These are phyloP conservation scores for Chrysolina americana DNA, from an alignment of 2,888 invertebrate species.

Conservation along the genomic window DNA sequence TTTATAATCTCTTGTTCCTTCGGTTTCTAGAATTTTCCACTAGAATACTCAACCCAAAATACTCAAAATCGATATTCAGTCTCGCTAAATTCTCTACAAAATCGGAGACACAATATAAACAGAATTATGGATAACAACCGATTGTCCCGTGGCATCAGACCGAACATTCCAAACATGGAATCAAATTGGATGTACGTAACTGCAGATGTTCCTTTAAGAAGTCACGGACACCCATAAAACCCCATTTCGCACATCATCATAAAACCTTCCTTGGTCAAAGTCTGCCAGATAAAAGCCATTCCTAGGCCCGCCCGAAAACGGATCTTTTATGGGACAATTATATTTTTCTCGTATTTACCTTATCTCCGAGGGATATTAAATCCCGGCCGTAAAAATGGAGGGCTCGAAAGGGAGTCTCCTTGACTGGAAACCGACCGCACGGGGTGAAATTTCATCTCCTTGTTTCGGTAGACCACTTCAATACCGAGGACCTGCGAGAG, in stretches of 20 bases:
- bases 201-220: not conserved
- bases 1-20: too few relatives aligned
- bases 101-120: too few relatives aligned
- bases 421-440: constrained; percentile 17
- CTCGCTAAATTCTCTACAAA: too few relatives aligned
- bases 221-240: constrained; percentile 1
- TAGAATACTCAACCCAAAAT: too few relatives aligned
- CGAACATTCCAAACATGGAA: not conserved
- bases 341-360: constrained; percentile 25
- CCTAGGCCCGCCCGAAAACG: constrained; percentile 7
- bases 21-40: too few relatives aligned
- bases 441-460: constrained; percentile 38
- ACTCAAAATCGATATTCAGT: too few relatives aligned
- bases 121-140: too few relatives aligned
- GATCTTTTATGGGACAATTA: constrained; percentile 22
- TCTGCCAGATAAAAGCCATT: constrained; percentile 11
- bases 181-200: not conserved
- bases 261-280: constrained; percentile 6
- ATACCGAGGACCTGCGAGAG: constrained; percentile 53
- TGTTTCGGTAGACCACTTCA: constrained; percentile 57
- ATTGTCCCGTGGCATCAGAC: too few relatives aligned
- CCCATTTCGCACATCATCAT: constrained; percentile 12
- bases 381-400: constrained; percentile 15
- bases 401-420: constrained; percentile 10
- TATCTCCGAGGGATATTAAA: constrained; percentile 28